Evolutionary conservation across 2,113 vertebrate genomes (phyloP).

Genomic region (Brachypodius melanocephalos): DNA sequence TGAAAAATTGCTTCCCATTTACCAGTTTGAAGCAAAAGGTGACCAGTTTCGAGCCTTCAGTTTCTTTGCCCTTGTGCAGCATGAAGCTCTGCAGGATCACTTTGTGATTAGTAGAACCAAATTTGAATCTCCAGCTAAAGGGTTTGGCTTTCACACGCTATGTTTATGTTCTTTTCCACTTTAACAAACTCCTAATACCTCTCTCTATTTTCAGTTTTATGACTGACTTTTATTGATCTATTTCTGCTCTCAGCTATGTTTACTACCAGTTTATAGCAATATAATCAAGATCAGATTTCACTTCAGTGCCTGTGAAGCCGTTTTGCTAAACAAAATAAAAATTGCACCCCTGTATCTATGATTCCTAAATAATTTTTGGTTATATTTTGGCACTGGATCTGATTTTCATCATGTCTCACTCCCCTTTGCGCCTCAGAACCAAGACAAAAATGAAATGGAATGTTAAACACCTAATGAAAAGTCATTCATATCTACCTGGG

Average conservation of each 20-base stretch:
- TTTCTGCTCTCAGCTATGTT: not conserved
- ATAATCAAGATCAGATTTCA: conserved; percentile 4
- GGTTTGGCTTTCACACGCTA: not conserved
- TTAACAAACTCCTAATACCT: not conserved
- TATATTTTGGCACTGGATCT: not conserved
- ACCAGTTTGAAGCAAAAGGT: not conserved
- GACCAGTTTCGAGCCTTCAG: not conserved
- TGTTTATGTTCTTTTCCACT: not conserved
- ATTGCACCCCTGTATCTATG: not conserved
- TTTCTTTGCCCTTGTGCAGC: not conserved
- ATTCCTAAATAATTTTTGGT: not conserved
- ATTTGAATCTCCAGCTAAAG: not conserved
- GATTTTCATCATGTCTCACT: not conserved
- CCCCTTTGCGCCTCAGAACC: not conserved
- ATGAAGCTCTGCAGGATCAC: not conserved
- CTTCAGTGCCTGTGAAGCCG: not conserved
- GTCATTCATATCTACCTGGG: not conserved
- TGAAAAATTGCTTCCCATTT: conserved; percentile 30
- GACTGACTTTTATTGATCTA: not conserved
- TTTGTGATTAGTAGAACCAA: not conserved
- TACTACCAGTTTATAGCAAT: not conserved
- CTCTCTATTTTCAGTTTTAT: not conserved
- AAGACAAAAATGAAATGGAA: not conserved
- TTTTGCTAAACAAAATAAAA: not conserved
- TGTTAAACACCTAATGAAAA: not conserved